phyloP scores from a whole-genome alignment of 2,113 vertebrate species.

The Tragelaphus buxtoni region DNA sequence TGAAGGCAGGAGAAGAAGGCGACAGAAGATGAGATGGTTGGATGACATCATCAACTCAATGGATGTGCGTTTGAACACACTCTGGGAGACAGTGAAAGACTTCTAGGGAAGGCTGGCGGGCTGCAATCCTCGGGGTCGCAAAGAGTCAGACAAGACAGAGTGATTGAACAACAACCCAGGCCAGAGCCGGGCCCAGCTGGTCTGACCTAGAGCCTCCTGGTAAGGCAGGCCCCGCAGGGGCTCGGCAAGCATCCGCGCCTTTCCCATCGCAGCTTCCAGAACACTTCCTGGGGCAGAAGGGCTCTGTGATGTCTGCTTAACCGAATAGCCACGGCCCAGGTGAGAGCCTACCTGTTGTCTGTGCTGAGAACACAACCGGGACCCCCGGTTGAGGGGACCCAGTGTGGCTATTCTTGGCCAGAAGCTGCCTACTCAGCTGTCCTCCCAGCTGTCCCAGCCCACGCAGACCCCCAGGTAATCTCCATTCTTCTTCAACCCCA shows the following conservation, averaged over 20 bases:
- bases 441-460: constrained; percentile 42
- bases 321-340: rapidly evolving
- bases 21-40: neutral
- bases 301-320: neutral
- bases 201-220: neutral
- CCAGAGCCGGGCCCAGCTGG: neutral
- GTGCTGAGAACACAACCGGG: neutral
- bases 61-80: neutral
- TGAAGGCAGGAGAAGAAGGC: neutral
- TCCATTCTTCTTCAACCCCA: neutral
- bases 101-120: neutral
- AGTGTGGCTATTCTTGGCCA: neutral
- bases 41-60: neutral
- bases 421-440: constrained; percentile 49
- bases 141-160: neutral
- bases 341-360: neutral
- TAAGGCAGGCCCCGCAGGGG: rapidly evolving
- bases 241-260: neutral
- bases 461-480: constrained; percentile 53
- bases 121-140: neutral
- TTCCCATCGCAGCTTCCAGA: rapidly evolving
- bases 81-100: neutral
- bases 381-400: neutral
- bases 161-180: neutral
- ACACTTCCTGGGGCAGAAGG: neutral